phyloP scores from a whole-genome alignment of 2,888 invertebrate genomes.

The Rapana venosa region DNA sequence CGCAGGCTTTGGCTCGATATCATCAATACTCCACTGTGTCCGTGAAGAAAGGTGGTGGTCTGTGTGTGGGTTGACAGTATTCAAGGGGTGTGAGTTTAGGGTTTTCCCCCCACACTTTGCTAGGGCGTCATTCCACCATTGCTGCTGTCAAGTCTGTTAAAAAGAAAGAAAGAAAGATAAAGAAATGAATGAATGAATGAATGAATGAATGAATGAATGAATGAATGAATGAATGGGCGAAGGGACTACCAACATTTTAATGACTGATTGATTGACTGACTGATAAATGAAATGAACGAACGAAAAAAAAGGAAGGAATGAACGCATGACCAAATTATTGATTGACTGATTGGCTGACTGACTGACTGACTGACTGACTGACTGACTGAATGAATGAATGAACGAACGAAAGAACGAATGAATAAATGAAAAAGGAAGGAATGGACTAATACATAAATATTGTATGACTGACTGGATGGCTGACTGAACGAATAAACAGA shows the following conservation, averaged over 20 bases:
- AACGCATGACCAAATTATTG: too few relatives aligned
- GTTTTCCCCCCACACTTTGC: too few relatives aligned
- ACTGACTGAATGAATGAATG: background rate
- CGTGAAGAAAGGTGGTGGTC: background rate
- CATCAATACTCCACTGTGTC: too few relatives aligned
- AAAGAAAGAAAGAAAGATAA: background rate
- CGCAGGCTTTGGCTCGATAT: background rate
- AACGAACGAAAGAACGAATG: background rate
- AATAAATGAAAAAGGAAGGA: background rate
- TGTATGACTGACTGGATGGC: background rate
- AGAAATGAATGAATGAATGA: background rate
- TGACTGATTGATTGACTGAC: background rate
- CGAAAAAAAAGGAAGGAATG: background rate
- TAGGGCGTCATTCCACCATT: background rate
- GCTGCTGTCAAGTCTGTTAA: background rate
- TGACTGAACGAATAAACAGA: background rate
- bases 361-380: background rate
- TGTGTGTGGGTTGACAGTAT: background rate
- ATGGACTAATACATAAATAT: background rate
- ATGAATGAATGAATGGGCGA: background rate
- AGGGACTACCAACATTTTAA: too few relatives aligned
- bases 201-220: background rate
- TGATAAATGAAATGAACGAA: background rate
- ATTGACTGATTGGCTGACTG: too few relatives aligned
- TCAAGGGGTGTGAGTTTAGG: background rate